Evolutionary conservation across 1,140 invertebrate genomes (phyloP).

Genomic region (Ceratitis capitata): DNA sequence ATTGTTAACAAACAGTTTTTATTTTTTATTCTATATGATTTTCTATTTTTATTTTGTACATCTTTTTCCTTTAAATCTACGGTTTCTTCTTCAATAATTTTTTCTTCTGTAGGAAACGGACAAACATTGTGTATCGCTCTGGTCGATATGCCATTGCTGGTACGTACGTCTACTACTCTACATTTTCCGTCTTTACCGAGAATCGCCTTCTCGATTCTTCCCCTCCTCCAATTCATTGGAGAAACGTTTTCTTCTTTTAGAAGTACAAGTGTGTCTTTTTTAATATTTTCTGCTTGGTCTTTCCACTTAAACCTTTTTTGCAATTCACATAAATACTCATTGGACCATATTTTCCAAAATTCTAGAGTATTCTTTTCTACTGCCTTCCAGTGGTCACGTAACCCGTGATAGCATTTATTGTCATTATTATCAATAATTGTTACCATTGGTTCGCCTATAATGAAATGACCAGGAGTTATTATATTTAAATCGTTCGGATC

Average conservation of each 20-base stretch:
- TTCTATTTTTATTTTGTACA: neutral
- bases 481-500: no score
- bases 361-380: neutral
- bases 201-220: no score
- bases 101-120: conserved; percentile 43
- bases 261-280: no score
- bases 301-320: neutral
- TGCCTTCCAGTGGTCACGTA: conserved; percentile 6
- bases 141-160: conserved; percentile 19
- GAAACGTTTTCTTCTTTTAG: no score
- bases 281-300: neutral
- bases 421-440: neutral
- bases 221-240: no score
- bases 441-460: neutral
- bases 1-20: conserved; percentile 17
- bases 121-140: conserved; percentile 42
- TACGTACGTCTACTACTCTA: no score
- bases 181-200: no score
- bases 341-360: conserved; percentile 26
- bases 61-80: no score
- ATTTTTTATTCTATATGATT: neutral
- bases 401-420: neutral
- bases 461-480: neutral
- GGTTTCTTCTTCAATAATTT: no score
- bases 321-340: conserved; percentile 5